Conservation (phyloP, 2,113 vertebrate species). For the Taurulus bubalis region DNA sequence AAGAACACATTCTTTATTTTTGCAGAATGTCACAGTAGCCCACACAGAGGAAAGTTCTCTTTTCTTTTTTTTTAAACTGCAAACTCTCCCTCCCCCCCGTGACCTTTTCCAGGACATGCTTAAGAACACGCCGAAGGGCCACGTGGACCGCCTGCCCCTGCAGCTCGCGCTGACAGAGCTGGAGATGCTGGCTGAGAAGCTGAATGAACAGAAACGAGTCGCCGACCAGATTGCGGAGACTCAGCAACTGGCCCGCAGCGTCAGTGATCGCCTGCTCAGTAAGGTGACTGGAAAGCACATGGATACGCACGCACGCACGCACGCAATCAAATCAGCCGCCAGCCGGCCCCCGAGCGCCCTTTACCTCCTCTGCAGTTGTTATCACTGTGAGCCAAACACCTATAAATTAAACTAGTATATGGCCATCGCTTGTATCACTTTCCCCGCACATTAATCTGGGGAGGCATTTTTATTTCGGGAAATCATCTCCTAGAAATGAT, state of each 20-base stretch:
- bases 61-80: no score
- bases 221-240: slow-evolving; percentile 96
- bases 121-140: slow-evolving; percentile 93
- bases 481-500: slow-evolving; percentile 70
- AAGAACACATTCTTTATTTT: no score
- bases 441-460: slow-evolving; percentile 60
- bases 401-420: slow-evolving; percentile 50
- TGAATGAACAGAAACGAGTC: slow-evolving; percentile 95
- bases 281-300: slow-evolving; percentile 91
- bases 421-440: slow-evolving; percentile 61
- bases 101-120: slow-evolving; percentile 91
- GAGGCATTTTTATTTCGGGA: slow-evolving; percentile 68
- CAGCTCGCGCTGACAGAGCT: slow-evolving; percentile 97
- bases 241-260: slow-evolving; percentile 93
- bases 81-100: slow-evolving; percentile 5
- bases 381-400: slow-evolving; percentile 65
- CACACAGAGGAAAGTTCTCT: no score
- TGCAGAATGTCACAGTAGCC: no score
- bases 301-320: slow-evolving; percentile 3
- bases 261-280: slow-evolving; percentile 92
- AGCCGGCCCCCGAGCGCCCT: slow-evolving; percentile 28
- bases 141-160: slow-evolving; percentile 91
- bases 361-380: slow-evolving; percentile 39
- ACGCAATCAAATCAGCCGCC: slow-evolving; percentile 45
- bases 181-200: slow-evolving; percentile 94